phyloP scores from a whole-genome alignment of 64 coral and sea anemone species.

The Dendronephthya gigantea region DNA sequence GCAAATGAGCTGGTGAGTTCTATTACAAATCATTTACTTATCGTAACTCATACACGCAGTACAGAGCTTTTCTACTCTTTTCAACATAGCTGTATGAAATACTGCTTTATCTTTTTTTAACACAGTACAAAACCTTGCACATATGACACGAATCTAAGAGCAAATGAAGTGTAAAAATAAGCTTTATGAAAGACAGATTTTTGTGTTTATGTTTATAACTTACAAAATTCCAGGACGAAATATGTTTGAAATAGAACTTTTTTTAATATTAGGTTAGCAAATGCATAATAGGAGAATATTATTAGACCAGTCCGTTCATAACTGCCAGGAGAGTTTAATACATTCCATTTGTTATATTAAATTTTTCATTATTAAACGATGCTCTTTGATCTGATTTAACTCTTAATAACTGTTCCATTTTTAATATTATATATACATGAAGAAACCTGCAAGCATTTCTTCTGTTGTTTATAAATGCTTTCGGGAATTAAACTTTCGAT shows the following conservation, averaged over 20 bases:
- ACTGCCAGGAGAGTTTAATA: not conserved
- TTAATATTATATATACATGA: no score
- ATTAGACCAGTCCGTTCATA: not conserved
- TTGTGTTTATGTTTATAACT: not conserved
- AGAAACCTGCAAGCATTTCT: no score
- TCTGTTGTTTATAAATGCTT: no score
- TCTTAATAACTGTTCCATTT: no score
- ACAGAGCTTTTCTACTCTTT: not conserved
- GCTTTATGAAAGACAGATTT: not conserved
- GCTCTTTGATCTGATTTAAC: no score
- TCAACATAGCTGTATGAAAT: not conserved
- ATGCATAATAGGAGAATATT: not conserved
- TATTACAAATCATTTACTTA: not conserved
- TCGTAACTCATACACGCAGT: not conserved
- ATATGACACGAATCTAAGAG: not conserved
- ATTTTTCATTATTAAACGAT: not conserved
- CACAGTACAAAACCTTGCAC: not conserved
- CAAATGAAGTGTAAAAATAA: not conserved
- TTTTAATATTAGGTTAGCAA: not conserved
- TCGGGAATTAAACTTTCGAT: no score
- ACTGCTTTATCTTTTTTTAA: not conserved
- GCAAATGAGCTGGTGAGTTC: not conserved
- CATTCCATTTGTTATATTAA: slow-evolving; percentile 3
- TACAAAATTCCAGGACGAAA: not conserved
- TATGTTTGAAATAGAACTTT: not conserved